phyloP scores from a whole-genome alignment of 2,797 vertebrate genomes.

The Rousettus madagascariensis region DNA sequence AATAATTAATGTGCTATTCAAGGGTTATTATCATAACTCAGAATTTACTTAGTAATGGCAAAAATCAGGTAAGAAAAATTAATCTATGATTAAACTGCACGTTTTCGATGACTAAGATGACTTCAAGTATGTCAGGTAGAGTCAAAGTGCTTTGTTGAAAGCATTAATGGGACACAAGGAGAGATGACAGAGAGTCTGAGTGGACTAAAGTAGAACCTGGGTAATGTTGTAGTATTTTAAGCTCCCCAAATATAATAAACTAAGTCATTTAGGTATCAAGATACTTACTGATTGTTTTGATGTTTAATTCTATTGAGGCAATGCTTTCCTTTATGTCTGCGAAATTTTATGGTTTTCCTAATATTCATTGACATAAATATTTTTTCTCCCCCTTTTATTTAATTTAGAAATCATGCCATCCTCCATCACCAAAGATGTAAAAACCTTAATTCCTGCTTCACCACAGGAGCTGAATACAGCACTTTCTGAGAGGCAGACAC shows the following conservation, averaged over 20 bases:
- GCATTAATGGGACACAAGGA: neutral
- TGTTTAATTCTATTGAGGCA: neutral
- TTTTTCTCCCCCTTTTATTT: neutral
- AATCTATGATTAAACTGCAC: neutral
- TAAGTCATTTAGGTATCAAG: neutral
- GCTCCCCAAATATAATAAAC: neutral
- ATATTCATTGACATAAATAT: neutral
- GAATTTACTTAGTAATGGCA: neutral
- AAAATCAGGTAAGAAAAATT: neutral
- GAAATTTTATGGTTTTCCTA: neutral
- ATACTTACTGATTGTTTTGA: neutral
- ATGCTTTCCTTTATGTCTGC: neutral
- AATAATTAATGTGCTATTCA: neutral
- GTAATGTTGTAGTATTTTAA: neutral
- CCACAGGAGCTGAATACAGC: neutral
- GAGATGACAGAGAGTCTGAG: neutral
- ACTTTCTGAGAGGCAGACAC: neutral
- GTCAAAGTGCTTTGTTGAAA: neutral
- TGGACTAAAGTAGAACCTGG: neutral
- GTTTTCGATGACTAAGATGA: neutral
- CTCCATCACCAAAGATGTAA: neutral
- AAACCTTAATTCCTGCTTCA: neutral
- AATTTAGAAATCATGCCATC: neutral
- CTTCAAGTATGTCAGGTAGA: neutral
- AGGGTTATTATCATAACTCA: neutral